Base-by-base conservation (phyloP, 2,888 invertebrate genomes). In the Margaritifera margaritifera region DNA sequence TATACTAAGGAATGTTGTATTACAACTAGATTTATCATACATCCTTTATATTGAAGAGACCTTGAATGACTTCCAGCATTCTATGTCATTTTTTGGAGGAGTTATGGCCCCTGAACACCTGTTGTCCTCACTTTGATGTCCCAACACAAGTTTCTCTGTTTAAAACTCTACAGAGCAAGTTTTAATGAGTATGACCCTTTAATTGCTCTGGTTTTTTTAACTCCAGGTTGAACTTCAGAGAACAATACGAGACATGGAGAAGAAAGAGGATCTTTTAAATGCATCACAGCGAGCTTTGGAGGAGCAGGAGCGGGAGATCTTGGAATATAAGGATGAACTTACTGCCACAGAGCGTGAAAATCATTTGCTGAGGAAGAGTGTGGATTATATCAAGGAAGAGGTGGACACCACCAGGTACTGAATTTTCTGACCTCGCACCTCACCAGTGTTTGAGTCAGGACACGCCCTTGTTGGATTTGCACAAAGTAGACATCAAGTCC, bases 151-250 rank as follows among this genome's bases (percentile, higher is more conserved):
- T 42, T 42, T 11, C 11, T 11, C 11, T 11, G 42, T 42, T 22
- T 18, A 57, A 57, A 57, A 20, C 2, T 3, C 11, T 25, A 5
- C 20, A 2, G 0, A 22, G 25, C 27, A 31, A 64, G 4, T 11
- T 42, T n/a, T 19, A 20, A 6, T 15, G 24, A 20, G 20, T 52
- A 19, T 27, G 20, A 19, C 52, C 54, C 27, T 66, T 53, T 22
- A n/a, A 8, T 20, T 54, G 24, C 24, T 31, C 55, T 64, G 53
- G 57, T 59, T 60, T 57, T 25, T 65, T 42, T 42, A 25, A 24
- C 58, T 62, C 0, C 68, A 88, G 88, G 88, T 86, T 54, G 86
- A 84, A 27, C 75, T 88, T n/a, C 87, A 88, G 78, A 74, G 75
- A 54, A 82, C 85, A 18, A 67, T 84, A 27, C 77, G 78, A 54